phyloP scores from a whole-genome alignment of 2,113 vertebrate genomes.

The Leptobrachium leishanense region DNA sequence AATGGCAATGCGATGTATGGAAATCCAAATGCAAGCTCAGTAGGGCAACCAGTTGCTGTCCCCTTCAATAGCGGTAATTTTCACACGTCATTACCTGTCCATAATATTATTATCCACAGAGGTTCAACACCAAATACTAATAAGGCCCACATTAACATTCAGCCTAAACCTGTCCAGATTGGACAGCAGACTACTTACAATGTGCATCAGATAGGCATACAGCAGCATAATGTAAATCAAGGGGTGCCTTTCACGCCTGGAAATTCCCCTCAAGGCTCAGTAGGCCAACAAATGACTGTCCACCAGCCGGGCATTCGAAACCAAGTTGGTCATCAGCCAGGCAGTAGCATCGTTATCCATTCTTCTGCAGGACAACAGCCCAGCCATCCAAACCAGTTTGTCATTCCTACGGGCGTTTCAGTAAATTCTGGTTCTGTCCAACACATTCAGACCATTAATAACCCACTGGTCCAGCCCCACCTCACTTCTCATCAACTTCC shows the following conservation, averaged over 20 bases:
- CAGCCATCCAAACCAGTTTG: conserved; percentile 81
- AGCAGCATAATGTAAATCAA: conserved; percentile 74
- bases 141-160: conserved; percentile 85
- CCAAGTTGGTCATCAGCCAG: conserved; percentile 68
- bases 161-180: conserved; percentile 90
- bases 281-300: conserved; percentile 75
- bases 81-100: conserved; percentile 84
- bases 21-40: conserved; percentile 73
- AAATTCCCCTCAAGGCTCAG: conserved; percentile 71
- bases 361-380: conserved; percentile 83
- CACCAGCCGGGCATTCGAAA: conserved; percentile 75
- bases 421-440: conserved; percentile 83
- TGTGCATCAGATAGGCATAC: conserved; percentile 75
- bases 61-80: conserved; percentile 90
- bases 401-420: conserved; percentile 83
- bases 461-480: conserved; percentile 78
- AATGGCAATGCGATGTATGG: conserved; percentile 81
- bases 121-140: conserved; percentile 80
- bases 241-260: conserved; percentile 72
- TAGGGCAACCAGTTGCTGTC: conserved; percentile 84
- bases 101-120: conserved; percentile 97
- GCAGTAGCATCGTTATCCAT: conserved; percentile 78
- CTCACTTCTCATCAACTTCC: conserved; percentile 70
- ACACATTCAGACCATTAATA: conserved; percentile 81
- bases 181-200: conserved; percentile 87